Percentiles rank a stretch among this genome's conserved stretches.
phyloP scores from a whole-genome alignment of 1,140 invertebrate genomes.

The Drosophila orosa region DNA sequence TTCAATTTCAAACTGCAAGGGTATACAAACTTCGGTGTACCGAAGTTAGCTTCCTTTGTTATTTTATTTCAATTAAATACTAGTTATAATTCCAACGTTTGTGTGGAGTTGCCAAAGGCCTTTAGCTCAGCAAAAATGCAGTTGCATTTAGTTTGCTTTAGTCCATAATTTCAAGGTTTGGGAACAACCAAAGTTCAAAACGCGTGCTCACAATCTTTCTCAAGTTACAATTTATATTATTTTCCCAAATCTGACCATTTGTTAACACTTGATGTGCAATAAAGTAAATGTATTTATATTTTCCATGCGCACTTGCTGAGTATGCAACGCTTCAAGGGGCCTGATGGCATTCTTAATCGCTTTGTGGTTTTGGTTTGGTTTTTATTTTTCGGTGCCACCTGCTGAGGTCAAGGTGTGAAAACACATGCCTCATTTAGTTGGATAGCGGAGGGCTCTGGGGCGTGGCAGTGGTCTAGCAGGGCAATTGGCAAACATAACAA shows the following conservation, averaged over 20 bases:
- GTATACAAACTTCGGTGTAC: no score
- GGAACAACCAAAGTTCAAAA: not conserved
- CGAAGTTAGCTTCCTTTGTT: no score
- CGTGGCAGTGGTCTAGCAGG: constrained; percentile 18
- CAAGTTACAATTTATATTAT: not conserved
- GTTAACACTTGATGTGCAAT: not conserved
- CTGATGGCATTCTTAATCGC: not conserved
- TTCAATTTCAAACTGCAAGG: no score
- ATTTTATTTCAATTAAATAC: no score
- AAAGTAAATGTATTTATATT: not conserved
- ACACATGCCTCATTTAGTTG: constrained; percentile 53
- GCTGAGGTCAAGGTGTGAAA: constrained; percentile 68
- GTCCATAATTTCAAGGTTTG: not conserved
- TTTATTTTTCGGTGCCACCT: constrained; percentile 23
- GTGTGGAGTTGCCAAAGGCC: no score
- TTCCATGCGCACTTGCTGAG: not conserved
- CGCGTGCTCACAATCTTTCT: not conserved
- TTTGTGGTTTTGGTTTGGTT: constrained; percentile 13
- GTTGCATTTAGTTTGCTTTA: no score
- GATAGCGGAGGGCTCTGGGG: not conserved
- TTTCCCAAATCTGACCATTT: not conserved
- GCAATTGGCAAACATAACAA: constrained; percentile 73
- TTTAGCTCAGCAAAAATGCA: no score
- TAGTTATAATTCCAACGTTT: no score
- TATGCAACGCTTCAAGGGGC: constrained; percentile 4